These are phyloP conservation scores for Dolichotis patagonum DNA, from an alignment of 2,113 vertebrate genomes.

Conservation along the genomic window DNA sequence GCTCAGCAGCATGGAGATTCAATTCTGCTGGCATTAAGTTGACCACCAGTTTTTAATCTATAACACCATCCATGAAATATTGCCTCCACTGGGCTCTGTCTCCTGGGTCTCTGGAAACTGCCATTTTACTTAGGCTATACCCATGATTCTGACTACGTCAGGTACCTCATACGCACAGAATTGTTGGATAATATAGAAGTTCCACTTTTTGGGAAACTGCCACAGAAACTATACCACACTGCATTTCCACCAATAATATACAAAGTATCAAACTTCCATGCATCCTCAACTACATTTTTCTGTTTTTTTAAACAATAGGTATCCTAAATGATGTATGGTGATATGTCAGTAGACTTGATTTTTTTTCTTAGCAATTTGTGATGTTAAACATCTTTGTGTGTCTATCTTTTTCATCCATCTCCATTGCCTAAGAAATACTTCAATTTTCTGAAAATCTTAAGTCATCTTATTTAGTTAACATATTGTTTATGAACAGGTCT, in stretches of 20 bases:
- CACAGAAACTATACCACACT: background rate
- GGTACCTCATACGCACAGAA: background rate
- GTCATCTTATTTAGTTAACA: background rate
- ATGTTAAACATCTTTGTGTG: background rate
- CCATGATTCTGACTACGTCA: no score
- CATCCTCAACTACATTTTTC: background rate
- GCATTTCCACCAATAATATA: background rate
- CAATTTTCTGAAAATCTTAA: background rate
- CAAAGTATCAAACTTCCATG: background rate
- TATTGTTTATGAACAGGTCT: background rate
- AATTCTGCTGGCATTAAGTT: no score
- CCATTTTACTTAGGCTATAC: background rate
- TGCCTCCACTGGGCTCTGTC: background rate
- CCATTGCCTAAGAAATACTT: background rate
- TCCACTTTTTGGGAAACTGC: background rate
- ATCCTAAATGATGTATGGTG: background rate
- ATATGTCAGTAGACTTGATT: background rate
- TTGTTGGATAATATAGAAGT: background rate
- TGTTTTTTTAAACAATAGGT: background rate
- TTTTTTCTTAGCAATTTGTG: background rate
- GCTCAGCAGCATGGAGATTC: no score
- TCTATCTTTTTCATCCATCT: background rate
- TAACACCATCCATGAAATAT: background rate
- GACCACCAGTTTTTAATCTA: no score
- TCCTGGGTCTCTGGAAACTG: background rate